Percentiles rank a stretch among this genome's conserved stretches.
Conservation (phyloP, 2,888 invertebrate species). For the Trissoscelio sp. region DNA sequence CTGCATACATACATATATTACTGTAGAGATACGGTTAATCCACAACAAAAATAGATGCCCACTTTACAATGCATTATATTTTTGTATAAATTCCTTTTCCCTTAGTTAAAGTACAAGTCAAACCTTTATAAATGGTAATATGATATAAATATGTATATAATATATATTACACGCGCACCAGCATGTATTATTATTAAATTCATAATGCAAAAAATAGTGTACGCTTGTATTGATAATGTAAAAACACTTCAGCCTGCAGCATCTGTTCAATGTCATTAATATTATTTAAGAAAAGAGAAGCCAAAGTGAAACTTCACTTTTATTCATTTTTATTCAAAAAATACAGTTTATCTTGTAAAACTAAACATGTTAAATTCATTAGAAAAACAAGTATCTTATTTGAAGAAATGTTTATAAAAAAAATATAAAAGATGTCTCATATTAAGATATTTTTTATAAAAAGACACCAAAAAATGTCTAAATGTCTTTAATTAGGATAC, state of each 20-base stretch:
- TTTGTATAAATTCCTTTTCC: conserved; percentile 44
- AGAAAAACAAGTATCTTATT: too few species aligned
- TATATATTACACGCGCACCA: conserved; percentile 27
- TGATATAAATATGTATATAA: conserved; percentile 39
- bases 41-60: conserved; percentile 7
- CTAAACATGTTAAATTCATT: too few species aligned
- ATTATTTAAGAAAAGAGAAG: not conserved
- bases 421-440: too few species aligned
- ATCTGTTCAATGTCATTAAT: not conserved
- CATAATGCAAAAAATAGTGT: not conserved
- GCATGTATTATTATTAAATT: conserved; percentile 10
- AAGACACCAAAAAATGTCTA: too few species aligned
- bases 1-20: not conserved
- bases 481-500: too few species aligned
- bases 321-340: too few species aligned
- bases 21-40: conserved; percentile 23
- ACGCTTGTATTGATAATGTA: conserved; percentile 18
- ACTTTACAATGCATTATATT: conserved; percentile 45
- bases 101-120: conserved; percentile 9
- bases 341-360: too few species aligned
- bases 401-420: too few species aligned
- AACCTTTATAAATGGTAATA: not conserved
- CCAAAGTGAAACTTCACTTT: not conserved
- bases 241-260: conserved; percentile 11
- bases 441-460: too few species aligned